Evolutionary conservation across 1,140 invertebrate species (phyloP), one percentile per base, ranked within the genome.

Genomic region (Saccostrea glomerata): DNA sequence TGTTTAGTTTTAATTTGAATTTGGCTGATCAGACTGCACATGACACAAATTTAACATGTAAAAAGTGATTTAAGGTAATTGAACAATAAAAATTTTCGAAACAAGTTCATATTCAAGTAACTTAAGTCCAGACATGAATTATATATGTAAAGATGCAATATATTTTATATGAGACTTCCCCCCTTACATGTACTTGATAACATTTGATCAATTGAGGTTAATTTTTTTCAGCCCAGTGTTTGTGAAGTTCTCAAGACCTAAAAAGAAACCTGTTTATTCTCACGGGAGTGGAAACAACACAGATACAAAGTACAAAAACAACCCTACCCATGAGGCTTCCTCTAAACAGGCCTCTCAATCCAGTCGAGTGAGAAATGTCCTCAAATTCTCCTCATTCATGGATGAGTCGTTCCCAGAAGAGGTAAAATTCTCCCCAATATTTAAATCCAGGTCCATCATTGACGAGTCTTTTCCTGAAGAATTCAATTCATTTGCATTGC

Each of bases 191-290:
- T 47, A 47, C 0, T 47, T 7, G 47, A 47, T 47, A 47, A 47
- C 0, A 47, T 47, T 47, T 47, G 47, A 7, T 47, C 47, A 47
- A 6, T 6, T 47, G 47, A 47, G 47, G 6, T 47, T 47, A 47
- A 9, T 66, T 66, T 0, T 30, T 77, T 77, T 77, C 2, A 77
- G 70, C 15, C 70, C 70, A 30, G 70, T 77, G 25, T 77, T 77
- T 77, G 13, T 77, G 30, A 77, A 77, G 30, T 77, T 77, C 25
- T 77, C 70, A 25, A 77, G 70, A 77, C 70, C 23, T 4, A 77
- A 30, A 36, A 30, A 30, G 25, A 77, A 30, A 77, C 58, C 58
- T n/a, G 20, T 20, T 17, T 20, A 63, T 63, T n/a, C 17, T 17
- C 25, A 77, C 15, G 70, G 25, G 25, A 77, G 70, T 77, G 11